A percentile compares a stretch with the other conserved stretches of the same genome.
Conservation (phyloP, 2,888 invertebrate genomes). For the Diplazon laetatorius region DNA sequence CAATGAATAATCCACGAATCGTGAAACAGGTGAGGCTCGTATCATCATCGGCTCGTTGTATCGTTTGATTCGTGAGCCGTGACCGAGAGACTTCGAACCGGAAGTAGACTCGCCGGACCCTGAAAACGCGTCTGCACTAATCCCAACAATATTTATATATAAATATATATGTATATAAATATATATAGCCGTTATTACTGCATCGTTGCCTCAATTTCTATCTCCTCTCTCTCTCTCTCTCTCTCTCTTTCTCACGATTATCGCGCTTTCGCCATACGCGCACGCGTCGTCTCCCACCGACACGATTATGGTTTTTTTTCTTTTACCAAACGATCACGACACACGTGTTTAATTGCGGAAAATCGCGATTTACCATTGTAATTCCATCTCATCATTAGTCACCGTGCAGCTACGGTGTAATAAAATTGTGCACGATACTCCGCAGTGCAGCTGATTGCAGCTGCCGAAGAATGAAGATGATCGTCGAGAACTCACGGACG, state of each 20-base stretch:
- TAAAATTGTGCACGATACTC: no score
- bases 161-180: conserved; percentile 21
- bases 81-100: conserved; percentile 72
- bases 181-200: conserved; percentile 33
- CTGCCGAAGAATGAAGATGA: neutral
- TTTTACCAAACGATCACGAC: no score
- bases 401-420: conserved; percentile 13
- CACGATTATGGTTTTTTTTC: conserved; percentile 78
- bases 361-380: conserved; percentile 71
- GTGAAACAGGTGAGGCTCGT: conserved; percentile 46
- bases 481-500: conserved; percentile 3
- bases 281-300: conserved; percentile 42
- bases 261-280: conserved; percentile 77
- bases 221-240: conserved; percentile 52
- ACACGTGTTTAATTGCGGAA: conserved; percentile 66
- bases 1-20: conserved; percentile 21
- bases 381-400: conserved; percentile 5
- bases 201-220: conserved; percentile 52
- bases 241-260: conserved; percentile 60
- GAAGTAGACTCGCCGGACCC: conserved; percentile 68
- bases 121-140: conserved; percentile 46
- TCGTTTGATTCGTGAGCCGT: conserved; percentile 65
- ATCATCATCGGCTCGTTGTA: conserved; percentile 34
- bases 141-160: conserved; percentile 22
- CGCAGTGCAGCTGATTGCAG: no score